These are phyloP conservation scores for Varanus salvator DNA, from an alignment of 2,113 vertebrate species.

Conservation along the genomic window DNA sequence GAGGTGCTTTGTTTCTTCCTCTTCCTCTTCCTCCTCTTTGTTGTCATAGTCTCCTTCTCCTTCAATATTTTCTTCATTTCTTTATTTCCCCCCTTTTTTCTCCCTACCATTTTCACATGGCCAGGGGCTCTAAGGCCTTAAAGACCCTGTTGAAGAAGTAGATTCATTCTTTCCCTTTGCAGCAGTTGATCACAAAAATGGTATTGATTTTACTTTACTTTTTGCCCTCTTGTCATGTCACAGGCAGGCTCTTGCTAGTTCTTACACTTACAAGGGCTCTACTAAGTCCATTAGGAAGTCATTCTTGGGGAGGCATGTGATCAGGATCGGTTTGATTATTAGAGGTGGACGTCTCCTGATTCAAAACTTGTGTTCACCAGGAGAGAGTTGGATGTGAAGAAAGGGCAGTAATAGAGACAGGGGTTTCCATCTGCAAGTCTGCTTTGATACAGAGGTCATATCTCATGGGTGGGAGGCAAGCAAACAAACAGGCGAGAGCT, in stretches of 20 bases:
- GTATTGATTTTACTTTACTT: neutral
- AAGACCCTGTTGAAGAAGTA: too few species aligned
- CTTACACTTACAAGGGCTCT: neutral
- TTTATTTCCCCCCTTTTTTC: neutral
- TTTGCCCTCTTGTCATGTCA: too few species aligned
- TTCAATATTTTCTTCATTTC: too few species aligned
- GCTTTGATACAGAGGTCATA: neutral
- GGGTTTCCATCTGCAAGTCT: neutral
- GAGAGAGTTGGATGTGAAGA: neutral
- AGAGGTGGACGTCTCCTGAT: neutral
- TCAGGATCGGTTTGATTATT: neutral
- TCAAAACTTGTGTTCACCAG: neutral
- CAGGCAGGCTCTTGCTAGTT: neutral
- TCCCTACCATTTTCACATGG: too few species aligned
- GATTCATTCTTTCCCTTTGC: neutral
- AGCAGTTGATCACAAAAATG: neutral
- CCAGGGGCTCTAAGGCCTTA: too few species aligned
- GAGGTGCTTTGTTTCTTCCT: too few species aligned
- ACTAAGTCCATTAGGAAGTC: neutral
- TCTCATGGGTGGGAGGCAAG: neutral
- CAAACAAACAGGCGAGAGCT: neutral
- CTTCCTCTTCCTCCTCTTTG: too few species aligned
- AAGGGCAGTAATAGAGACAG: neutral
- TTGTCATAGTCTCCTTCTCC: too few species aligned
- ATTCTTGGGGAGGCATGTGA: neutral